Evolutionary conservation across 2,888 invertebrate genomes (phyloP), one percentile per base, ranked within the genome.

Genomic region (Escarpia spicata): DNA sequence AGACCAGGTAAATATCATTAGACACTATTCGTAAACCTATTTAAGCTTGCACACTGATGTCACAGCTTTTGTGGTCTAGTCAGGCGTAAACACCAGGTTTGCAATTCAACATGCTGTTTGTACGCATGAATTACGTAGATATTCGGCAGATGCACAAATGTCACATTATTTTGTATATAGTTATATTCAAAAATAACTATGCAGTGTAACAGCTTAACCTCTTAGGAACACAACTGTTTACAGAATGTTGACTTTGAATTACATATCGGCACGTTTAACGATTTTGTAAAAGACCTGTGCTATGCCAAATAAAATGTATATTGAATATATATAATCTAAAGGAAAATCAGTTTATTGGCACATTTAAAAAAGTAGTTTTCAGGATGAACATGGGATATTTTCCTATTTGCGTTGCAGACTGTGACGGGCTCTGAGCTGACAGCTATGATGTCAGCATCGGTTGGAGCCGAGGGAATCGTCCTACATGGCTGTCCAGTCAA

Each of bases 391-490:
- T 37, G 52, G 19, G 12, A 44, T 43, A 26, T 91, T 91, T 3
- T 43, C 31, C 43, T 58, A 45, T 92, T 43, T 58, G 19, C 89
- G 19, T 92, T 43, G 60, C 45, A 92, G 92, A n/a, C 75, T 26
- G 75, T 75, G 75, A 75, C 75, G n/a, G 75, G 75, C 1, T 75
- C 75, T 75, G 75, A 75, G 75, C n/a, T 75, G 19, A 75, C n/a
- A n/a, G 75, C 75, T 26, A 19, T 75, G 75, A 75, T 75, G 75
- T 26, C 19, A 19, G 75, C 75, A 26, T 75, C 75, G 19, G n/a
- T n/a, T 75, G 75, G 75, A 19, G 75, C 75, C 4, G 75, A 75
- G 26, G 75, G 75, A 75, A 75, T 75, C 75, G 6, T 75, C 26
- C 19, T 75, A 75, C 75, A 75, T 26, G 75, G 75, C 75, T 26